phyloP scores from a whole-genome alignment of 2,113 vertebrate genomes.

The Silurus meridionalis region DNA sequence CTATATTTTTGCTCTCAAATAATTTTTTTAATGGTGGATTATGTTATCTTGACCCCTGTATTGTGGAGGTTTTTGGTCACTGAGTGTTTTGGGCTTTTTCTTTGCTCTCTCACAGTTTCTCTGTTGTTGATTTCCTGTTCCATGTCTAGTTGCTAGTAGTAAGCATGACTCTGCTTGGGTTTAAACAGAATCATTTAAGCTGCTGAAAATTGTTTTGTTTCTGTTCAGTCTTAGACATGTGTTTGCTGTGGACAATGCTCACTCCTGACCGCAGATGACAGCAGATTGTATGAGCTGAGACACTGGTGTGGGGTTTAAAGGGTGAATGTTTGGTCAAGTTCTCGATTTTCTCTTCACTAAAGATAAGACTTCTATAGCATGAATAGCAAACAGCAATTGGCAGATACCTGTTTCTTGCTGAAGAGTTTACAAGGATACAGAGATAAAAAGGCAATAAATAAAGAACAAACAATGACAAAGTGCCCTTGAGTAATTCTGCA shows the following conservation, averaged over 20 bases:
- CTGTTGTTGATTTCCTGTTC: too few relatives aligned
- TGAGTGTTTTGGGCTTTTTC: too few relatives aligned
- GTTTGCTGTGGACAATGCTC: not conserved
- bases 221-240: not conserved
- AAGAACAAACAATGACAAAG: constrained; percentile 22
- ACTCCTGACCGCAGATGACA: not conserved
- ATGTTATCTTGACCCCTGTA: too few relatives aligned
- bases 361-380: constrained; percentile 21
- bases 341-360: not conserved
- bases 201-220: not conserved
- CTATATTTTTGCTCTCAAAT: too few relatives aligned
- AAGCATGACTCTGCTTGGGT: not conserved
- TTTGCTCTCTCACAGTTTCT: too few relatives aligned
- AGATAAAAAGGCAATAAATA: constrained; percentile 29
- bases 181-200: not conserved
- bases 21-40: too few relatives aligned
- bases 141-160: not conserved
- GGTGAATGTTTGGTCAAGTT: not conserved
- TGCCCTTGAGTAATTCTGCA: constrained; percentile 18
- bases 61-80: too few relatives aligned
- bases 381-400: constrained; percentile 5
- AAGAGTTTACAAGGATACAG: not conserved
- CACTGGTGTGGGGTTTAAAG: not conserved
- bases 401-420: not conserved
- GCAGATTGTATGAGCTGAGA: not conserved